Percentiles rank a stretch among this genome's conserved stretches.
Evolutionary conservation across 2,888 invertebrate genomes (phyloP).

Genomic region (Aricia artaxerxes): DNA sequence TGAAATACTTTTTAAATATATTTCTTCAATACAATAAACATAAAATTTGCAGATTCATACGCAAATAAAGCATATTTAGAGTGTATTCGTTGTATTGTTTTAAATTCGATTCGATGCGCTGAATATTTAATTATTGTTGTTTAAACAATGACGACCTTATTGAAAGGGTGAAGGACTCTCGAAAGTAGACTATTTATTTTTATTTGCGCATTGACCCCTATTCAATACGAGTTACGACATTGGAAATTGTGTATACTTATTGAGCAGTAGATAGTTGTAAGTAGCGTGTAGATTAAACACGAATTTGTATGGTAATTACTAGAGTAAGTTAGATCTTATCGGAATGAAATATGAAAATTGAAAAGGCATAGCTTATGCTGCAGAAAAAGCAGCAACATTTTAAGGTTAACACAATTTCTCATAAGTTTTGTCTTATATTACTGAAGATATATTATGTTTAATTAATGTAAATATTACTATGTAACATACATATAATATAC

Average conservation of each 20-base stretch:
- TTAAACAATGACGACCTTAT: neutral
- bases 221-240: neutral
- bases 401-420: neutral
- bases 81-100: neutral
- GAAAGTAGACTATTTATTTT: conserved; percentile 5
- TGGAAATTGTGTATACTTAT: neutral
- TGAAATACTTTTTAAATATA: neutral
- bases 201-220: neutral
- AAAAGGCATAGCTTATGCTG: neutral
- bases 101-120: neutral
- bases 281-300: neutral
- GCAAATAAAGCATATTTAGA: conserved; percentile 3
- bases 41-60: neutral
- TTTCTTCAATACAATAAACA: neutral
- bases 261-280: neutral
- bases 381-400: neutral
- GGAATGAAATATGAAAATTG: neutral
- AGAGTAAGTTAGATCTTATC: neutral
- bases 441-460: neutral
- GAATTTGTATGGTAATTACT: conserved; percentile 8
- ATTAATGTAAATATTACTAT: neutral
- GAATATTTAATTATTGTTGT: conserved; percentile 14
- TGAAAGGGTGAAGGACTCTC: neutral
- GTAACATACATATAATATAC: neutral
- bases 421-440: neutral